Percentiles rank a stretch among this genome's conserved stretches.
Evolutionary conservation across 2,797 vertebrate species (phyloP).

Genomic region (Rachycentron canadum): DNA sequence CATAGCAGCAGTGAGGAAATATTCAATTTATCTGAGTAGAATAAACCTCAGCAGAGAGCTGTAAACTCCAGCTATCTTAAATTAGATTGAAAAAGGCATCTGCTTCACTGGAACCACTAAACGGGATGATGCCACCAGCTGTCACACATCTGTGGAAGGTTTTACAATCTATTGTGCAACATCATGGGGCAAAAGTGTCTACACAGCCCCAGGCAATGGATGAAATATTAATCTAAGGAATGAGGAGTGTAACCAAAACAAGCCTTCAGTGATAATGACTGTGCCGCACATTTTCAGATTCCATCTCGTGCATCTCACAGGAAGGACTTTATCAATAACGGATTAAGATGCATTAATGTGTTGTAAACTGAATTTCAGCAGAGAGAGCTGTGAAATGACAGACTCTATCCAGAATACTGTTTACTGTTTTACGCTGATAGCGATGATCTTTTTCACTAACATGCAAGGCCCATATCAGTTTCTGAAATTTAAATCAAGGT

Average conservation of each 20-base stretch:
- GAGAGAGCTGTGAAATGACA: slow-evolving; percentile 12
- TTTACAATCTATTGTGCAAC: slow-evolving; percentile 35
- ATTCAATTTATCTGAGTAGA: slow-evolving; percentile 35
- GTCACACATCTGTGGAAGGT: slow-evolving; percentile 27
- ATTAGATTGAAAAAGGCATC: slow-evolving; percentile 36
- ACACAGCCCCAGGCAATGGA: slow-evolving; percentile 21
- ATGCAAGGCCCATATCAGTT: neutral
- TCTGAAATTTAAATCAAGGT: slow-evolving; percentile 3
- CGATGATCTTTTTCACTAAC: neutral
- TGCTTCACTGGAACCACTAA: slow-evolving; percentile 34
- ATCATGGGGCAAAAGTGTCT: slow-evolving; percentile 12
- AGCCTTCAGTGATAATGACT: slow-evolving; percentile 4
- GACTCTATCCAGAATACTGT: neutral
- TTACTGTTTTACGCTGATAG: neutral
- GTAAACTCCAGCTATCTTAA: slow-evolving; percentile 10
- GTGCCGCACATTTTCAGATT: neutral
- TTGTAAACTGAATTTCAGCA: neutral
- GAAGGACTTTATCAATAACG: neutral
- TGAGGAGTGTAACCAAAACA: neutral
- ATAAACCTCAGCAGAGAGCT: slow-evolving; percentile 19
- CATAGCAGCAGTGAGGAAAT: slow-evolving; percentile 12
- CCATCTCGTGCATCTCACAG: neutral
- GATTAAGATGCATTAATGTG: slow-evolving; percentile 3
- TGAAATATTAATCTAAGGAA: slow-evolving; percentile 50
- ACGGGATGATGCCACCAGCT: slow-evolving; percentile 44